Conservation (phyloP, 2,888 invertebrate species). For the Oxytorus armatus region DNA sequence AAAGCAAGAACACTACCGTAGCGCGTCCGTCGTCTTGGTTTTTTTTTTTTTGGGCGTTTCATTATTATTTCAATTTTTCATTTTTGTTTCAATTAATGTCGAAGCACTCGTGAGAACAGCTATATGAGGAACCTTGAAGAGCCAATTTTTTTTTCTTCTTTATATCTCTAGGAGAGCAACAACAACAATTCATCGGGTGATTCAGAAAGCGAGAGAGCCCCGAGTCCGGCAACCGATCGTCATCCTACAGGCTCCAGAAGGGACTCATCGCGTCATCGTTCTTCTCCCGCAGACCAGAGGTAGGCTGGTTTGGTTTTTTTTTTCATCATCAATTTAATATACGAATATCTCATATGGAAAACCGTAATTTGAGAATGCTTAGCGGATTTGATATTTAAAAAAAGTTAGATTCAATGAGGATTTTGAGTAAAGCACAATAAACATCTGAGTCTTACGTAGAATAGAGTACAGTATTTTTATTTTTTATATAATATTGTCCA, state of each 20-base stretch:
- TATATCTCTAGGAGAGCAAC: constrained; percentile 82
- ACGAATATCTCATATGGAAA: no score
- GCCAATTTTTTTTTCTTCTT: constrained; percentile 61
- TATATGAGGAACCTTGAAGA: constrained; percentile 29
- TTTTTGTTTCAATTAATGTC: constrained; percentile 38
- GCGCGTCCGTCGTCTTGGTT: constrained; percentile 57
- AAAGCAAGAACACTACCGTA: constrained; percentile 44
- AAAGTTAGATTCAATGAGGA: background rate
- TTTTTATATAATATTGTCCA: no score
- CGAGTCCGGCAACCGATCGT: constrained; percentile 74
- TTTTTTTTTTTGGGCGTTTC: constrained; percentile 19
- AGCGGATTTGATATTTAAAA: background rate
- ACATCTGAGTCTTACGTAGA: no score
- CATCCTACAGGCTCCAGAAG: constrained; percentile 69
- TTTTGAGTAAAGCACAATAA: no score
- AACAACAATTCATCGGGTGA: constrained; percentile 82
- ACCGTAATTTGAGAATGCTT: no score
- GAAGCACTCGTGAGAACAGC: constrained; percentile 24
- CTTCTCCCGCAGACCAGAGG: constrained; percentile 82
- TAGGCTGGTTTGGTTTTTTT: constrained; percentile 79
- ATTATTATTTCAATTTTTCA: constrained; percentile 37
- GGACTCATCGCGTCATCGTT: constrained; percentile 75
- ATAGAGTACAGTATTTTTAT: no score
- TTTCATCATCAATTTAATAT: background rate
- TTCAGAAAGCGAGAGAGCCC: constrained; percentile 77